These are phyloP conservation scores for Aptenodytes patagonicus DNA, from an alignment of 2,113 vertebrate species.

Conservation along the genomic window DNA sequence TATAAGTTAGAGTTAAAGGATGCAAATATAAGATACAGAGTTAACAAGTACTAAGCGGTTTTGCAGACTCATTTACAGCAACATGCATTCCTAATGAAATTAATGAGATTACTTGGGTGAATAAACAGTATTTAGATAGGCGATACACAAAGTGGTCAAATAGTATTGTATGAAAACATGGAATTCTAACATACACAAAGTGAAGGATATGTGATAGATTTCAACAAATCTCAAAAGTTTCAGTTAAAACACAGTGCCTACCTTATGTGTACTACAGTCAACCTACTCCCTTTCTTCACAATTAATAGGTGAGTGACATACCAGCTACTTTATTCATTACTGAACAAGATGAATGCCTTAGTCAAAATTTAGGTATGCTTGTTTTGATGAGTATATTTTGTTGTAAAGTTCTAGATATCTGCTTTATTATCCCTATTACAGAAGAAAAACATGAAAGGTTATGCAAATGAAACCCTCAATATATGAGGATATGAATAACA, in stretches of 20 bases:
- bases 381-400: background rate
- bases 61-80: background rate
- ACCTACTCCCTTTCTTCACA: background rate
- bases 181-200: background rate
- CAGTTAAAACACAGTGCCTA: background rate
- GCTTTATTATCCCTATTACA: background rate
- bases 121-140: background rate
- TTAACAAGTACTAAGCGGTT: background rate
- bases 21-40: background rate
- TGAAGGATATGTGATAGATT: background rate
- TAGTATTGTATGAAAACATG: background rate
- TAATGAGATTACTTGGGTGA: background rate
- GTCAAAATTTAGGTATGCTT: background rate
- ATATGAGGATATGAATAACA: background rate
- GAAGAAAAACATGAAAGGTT: background rate
- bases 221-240: background rate
- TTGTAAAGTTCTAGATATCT: background rate
- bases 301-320: background rate
- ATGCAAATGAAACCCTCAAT: background rate
- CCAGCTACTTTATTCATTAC: background rate
- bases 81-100: background rate
- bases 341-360: background rate
- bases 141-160: background rate
- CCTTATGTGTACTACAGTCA: background rate
- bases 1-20: background rate